A percentile compares a stretch with the other conserved stretches of the same genome.
phyloP scores from a whole-genome alignment of 92 coral and sea anemone species.

The Nematostella vectensis region DNA sequence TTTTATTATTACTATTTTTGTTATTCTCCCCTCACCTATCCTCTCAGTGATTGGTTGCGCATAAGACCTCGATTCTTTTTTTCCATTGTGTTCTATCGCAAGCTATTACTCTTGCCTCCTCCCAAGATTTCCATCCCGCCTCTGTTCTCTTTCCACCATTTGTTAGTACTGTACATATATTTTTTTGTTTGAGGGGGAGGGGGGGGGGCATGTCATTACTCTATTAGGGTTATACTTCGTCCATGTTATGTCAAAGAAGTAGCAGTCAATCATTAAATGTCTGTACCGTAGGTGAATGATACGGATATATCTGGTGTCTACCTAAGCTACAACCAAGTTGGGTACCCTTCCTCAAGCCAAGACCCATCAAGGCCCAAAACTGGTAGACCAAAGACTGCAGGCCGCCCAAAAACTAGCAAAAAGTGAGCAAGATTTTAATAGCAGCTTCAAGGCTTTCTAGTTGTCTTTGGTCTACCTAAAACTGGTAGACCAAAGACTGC shows the following conservation, averaged over 20 bases:
- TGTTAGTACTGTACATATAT: too few species aligned
- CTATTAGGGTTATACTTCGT: too few species aligned
- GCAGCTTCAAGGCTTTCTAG: too few species aligned
- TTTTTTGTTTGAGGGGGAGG: too few species aligned
- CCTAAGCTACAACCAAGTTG: slow-evolving; percentile 75
- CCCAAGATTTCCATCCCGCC: slow-evolving; percentile 2
- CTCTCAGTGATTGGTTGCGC: not conserved
- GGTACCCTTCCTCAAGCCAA: slow-evolving; percentile 37
- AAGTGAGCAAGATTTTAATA: too few species aligned
- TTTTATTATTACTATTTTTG: too few species aligned
- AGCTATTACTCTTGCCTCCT: not conserved
- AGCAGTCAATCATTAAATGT: too few species aligned
- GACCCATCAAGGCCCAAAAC: slow-evolving; percentile 80
- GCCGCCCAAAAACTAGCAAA: slow-evolving; percentile 85
- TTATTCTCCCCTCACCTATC: not conserved
- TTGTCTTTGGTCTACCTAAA: too few species aligned
- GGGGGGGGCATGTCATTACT: too few species aligned
- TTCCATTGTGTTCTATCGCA: not conserved
- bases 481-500: slow-evolving; percentile 81
- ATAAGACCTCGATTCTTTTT: not conserved
- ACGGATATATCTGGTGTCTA: slow-evolving; percentile 85
- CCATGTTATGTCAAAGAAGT: too few species aligned
- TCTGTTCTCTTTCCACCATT: not conserved
- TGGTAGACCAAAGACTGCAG: slow-evolving; percentile 74
- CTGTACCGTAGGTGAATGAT: slow-evolving; percentile 42